Conservation (phyloP, 2,888 invertebrate species). For the Stratiomys singularior region DNA sequence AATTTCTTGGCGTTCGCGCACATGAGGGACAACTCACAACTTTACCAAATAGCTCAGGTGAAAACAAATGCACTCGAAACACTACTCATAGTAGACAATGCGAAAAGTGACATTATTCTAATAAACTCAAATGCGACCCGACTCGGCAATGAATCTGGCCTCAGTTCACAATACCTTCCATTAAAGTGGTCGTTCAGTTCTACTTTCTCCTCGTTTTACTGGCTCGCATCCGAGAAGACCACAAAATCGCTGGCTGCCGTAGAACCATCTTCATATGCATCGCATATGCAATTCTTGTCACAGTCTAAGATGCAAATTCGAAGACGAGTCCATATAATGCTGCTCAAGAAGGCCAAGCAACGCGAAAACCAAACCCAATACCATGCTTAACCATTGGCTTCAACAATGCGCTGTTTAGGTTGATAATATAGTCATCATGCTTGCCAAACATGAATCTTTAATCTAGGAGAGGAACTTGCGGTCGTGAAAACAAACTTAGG, state of each 20-base stretch:
- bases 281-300: slow-evolving; percentile 34
- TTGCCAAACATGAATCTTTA: not conserved
- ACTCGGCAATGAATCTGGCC: slow-evolving; percentile 29
- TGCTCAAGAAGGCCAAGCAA: too few relatives aligned
- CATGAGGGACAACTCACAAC: not conserved
- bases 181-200: slow-evolving; percentile 8
- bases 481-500: too few relatives aligned
- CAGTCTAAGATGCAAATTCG: not conserved
- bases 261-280: slow-evolving; percentile 31
- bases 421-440: not conserved
- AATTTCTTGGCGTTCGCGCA: slow-evolving; percentile 5
- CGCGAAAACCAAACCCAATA: slow-evolving; percentile 11
- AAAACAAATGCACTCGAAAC: slow-evolving; percentile 24
- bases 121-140: slow-evolving; percentile 35
- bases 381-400: not conserved
- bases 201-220: slow-evolving; percentile 27
- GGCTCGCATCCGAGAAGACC: slow-evolving; percentile 15
- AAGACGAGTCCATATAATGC: not conserved
- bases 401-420: not conserved
- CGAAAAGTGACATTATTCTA: slow-evolving; percentile 40
- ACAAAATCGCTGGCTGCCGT: slow-evolving; percentile 10
- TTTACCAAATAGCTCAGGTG: slow-evolving; percentile 5
- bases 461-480: too few relatives aligned
- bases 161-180: not conserved
- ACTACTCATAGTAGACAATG: not conserved